Percentiles rank a stretch among this genome's conserved stretches.
Conservation (phyloP, 1,140 invertebrate species). For the Musca vetustissima region DNA sequence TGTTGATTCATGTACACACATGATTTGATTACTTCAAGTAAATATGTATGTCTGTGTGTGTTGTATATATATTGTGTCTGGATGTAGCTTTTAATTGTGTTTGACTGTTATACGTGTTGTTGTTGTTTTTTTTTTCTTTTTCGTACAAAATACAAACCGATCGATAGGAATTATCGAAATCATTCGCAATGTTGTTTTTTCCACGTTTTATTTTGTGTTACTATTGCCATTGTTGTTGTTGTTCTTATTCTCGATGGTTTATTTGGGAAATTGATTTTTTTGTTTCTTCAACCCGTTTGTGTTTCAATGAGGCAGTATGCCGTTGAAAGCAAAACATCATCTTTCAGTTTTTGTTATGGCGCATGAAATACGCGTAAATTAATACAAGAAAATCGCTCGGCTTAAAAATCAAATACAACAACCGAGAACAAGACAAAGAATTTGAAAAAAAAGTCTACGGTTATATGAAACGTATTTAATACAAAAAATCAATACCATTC, state of each 20-base stretch:
- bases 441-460: no score
- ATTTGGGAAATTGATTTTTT: constrained; percentile 7
- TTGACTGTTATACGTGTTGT: no score
- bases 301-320: constrained; percentile 5
- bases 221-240: not conserved
- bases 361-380: constrained; percentile 17
- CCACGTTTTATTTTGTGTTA: not conserved
- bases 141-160: no score
- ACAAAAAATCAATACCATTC: no score
- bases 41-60: no score
- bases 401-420: constrained; percentile 7
- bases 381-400: constrained; percentile 13
- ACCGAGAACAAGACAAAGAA: not conserved
- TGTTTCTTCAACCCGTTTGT: not conserved
- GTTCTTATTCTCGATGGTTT: constrained; percentile 4
- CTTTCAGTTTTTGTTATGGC: constrained; percentile 17
- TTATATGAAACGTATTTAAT: no score
- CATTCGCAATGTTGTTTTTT: constrained; percentile 29
- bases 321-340: constrained; percentile 21
- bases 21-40: no score
- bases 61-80: no score
- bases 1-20: no score
- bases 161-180: constrained; percentile 48
- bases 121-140: no score
- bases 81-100: no score